Base-by-base conservation (phyloP, 2,113 vertebrate species). In the Aythya baeri region DNA sequence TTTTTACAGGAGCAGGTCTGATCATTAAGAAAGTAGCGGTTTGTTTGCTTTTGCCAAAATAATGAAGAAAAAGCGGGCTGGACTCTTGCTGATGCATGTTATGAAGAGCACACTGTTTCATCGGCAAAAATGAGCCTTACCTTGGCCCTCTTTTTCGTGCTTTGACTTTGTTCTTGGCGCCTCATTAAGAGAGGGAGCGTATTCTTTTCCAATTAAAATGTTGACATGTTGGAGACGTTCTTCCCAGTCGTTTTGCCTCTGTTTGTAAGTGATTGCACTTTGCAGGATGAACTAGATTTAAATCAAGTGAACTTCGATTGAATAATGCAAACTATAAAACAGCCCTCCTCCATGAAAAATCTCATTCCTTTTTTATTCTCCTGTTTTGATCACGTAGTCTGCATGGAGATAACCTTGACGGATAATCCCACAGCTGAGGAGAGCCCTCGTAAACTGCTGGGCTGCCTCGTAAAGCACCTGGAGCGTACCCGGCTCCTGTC, bases 181-280 rank as follows among this genome's bases (percentile, higher is more conserved):
- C 94, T 98, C 89, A 97, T 97, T 98, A 97, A 66, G 96, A 91
- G 91, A 91, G 63, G 87, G 78, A 94, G 97, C 0, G 16, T 95
- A 92, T 96, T 82, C 78, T 93, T 94, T 95, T 96, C 91, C 97
- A 97, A 97, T 98, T 97, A 97, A 95, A 95, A 91, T 97, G 93
- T 95, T 96, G 97, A 94, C 96, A 93, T 94, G 91, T 95, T 0
- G 13, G 88, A 94, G 97, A 96, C 3, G 27, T 71, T 96, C 94
- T 94, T 89, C 92, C 95, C 88, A 25, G 1, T 94, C 89, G 6
- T 96, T 97, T 97, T 90, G 78, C 87, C 58, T 86, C 93, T 94
- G 94, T 92, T 96, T 97, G 76, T 87, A 85, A 97, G 93, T 95
- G 96, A 96, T 92, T 95, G 94, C 94, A 91, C 87, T 94, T 97